A percentile compares a stretch with the other conserved stretches of the same genome.
Conservation (phyloP, 92 coral and sea anemone species). For the Ricordea florida region DNA sequence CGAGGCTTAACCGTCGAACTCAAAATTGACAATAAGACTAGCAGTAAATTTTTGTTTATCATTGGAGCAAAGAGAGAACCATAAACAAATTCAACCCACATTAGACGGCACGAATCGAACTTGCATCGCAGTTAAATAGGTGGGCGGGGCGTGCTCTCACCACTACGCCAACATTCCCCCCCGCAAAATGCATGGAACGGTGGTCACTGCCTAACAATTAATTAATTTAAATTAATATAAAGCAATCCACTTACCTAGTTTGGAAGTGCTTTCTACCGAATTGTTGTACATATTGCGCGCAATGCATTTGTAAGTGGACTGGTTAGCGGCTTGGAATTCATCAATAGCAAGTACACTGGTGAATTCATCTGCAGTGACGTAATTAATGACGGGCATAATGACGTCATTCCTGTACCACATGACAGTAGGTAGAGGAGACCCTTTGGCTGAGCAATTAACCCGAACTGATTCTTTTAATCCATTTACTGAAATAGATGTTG, state of each 20-base stretch:
- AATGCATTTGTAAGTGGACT: constrained; percentile 56
- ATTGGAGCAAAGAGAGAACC: too few species aligned
- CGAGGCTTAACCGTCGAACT: too few species aligned
- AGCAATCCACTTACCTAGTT: background rate
- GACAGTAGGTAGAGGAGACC: constrained; percentile 45
- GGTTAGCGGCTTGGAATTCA: constrained; percentile 56
- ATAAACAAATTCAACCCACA: too few species aligned
- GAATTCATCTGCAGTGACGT: background rate
- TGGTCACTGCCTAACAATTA: too few species aligned
- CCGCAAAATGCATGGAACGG: too few species aligned
- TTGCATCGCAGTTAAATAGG: too few species aligned
- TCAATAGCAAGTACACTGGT: constrained; percentile 42
- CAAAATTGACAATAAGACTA: too few species aligned
- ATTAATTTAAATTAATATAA: background rate
- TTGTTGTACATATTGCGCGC: constrained; percentile 42
- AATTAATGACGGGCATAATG: background rate
- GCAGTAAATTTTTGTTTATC: too few species aligned
- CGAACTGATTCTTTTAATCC: background rate
- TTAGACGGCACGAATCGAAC: background rate
- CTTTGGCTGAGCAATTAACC: constrained; percentile 42
- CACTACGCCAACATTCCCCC: too few species aligned
- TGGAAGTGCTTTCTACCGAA: background rate
- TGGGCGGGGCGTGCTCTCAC: too few species aligned
- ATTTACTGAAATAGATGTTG: background rate
- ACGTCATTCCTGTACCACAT: constrained; percentile 49